Evolutionary conservation across 2,113 vertebrate genomes (phyloP).

Genomic region (Lamprotornis superbus): DNA sequence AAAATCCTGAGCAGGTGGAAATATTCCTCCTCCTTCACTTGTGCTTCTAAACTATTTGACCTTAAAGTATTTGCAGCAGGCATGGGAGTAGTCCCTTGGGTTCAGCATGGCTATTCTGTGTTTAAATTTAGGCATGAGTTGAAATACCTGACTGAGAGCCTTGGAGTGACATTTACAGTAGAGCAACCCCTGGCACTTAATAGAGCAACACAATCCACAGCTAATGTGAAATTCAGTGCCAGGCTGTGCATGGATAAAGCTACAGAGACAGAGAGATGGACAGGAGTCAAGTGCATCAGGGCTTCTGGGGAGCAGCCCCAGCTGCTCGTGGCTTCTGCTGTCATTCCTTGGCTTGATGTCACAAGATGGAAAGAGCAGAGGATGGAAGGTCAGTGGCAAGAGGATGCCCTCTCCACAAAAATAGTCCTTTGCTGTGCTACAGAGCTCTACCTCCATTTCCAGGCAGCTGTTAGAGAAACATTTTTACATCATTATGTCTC

Average conservation of each 20-base stretch:
- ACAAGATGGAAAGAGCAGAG: background rate
- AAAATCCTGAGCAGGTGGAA: background rate
- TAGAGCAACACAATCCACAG: background rate
- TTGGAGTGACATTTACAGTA: background rate
- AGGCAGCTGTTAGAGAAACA: conserved; percentile 29
- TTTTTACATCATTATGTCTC: background rate
- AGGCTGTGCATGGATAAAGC: background rate
- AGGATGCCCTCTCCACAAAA: background rate
- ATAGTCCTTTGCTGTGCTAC: background rate
- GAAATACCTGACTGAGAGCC: background rate
- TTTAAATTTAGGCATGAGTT: background rate
- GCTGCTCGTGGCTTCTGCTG: background rate
- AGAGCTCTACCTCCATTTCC: background rate
- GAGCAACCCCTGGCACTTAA: background rate
- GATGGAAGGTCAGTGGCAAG: background rate
- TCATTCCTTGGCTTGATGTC: background rate
- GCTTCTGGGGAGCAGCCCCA: background rate
- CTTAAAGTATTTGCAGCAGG: background rate
- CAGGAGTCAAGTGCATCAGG: conserved; percentile 33
- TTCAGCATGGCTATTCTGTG: background rate
- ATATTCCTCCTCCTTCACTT: background rate
- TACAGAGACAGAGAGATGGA: background rate
- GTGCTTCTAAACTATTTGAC: background rate
- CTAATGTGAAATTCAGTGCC: background rate
- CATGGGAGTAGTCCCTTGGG: background rate